Conservation (phyloP, 2,888 invertebrate genomes). For the Volucella bombylans region DNA sequence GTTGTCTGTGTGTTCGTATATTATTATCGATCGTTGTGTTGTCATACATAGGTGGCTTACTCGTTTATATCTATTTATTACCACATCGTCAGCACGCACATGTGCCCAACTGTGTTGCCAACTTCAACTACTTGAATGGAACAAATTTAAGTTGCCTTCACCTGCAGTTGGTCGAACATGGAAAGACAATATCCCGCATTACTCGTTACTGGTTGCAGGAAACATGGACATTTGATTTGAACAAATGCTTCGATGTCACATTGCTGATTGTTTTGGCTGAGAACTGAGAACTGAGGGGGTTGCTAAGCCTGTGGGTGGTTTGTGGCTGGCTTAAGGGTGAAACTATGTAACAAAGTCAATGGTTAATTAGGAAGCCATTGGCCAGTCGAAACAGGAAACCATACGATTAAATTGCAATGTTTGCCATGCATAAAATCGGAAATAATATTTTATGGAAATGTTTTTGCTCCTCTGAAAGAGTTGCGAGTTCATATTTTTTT, state of each 20-base stretch:
- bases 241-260: slow-evolving; percentile 19
- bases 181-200: no score
- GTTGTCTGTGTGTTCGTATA: no score
- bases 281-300: not conserved
- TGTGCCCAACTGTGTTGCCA: slow-evolving; percentile 51
- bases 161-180: no score
- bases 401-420: slow-evolving; percentile 6
- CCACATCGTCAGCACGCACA: slow-evolving; percentile 32
- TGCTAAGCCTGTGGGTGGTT: not conserved
- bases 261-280: slow-evolving; percentile 50
- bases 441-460: no score
- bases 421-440: not conserved
- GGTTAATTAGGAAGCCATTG: slow-evolving; percentile 43
- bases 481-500: no score
- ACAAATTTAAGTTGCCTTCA: not conserved
- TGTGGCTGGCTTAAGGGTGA: not conserved
- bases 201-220: no score
- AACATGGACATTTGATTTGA: not conserved
- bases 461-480: no score
- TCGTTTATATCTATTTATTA: slow-evolving; percentile 1
- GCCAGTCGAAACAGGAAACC: slow-evolving; percentile 14
- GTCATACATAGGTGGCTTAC: not conserved
- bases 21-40: no score
- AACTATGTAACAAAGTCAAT: slow-evolving; percentile 30
- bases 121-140: slow-evolving; percentile 14